These are phyloP conservation scores for Mnemiopsis leidyi DNA, from an alignment of 37 sponge, comb jelly and placozoan species.

Conservation along the genomic window DNA sequence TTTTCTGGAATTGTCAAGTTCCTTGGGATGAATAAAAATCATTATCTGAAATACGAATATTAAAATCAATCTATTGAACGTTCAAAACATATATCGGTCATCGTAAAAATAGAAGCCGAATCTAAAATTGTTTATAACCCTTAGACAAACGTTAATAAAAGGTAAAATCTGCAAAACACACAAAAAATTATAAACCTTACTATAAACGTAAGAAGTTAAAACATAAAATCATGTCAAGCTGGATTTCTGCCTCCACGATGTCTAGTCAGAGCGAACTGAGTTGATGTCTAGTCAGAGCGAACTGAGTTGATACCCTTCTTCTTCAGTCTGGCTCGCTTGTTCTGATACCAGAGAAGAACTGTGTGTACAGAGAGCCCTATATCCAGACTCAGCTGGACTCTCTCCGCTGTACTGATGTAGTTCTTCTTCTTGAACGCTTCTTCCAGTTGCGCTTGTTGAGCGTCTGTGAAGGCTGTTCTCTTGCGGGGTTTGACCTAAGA, in stretches of 20 bases:
- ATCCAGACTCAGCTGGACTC: background rate
- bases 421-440: slow-evolving; percentile 53
- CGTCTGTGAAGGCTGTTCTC: slow-evolving; percentile 58
- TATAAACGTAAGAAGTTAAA: slow-evolving; percentile 46
- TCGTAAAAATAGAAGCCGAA: background rate
- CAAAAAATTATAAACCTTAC: slow-evolving; percentile 38
- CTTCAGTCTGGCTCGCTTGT: slow-evolving; percentile 59
- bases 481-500: slow-evolving; percentile 32
- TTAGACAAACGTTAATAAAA: background rate
- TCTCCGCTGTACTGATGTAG: slow-evolving; percentile 57
- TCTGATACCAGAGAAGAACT: slow-evolving; percentile 65
- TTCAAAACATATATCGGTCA: background rate
- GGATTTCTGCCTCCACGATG: background rate
- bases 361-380: slow-evolving; percentile 57
- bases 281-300: background rate
- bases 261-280: background rate
- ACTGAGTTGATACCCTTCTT: slow-evolving; percentile 29
- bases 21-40: too few relatives aligned
- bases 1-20: too few relatives aligned
- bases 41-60: too few relatives aligned
- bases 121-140: background rate
- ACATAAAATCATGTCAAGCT: slow-evolving; percentile 14
- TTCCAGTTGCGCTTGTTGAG: slow-evolving; percentile 48
- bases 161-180: too few relatives aligned
- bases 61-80: too few relatives aligned